Evolutionary conservation across 1,140 invertebrate species (phyloP).

Genomic region (Chelonus insularis): DNA sequence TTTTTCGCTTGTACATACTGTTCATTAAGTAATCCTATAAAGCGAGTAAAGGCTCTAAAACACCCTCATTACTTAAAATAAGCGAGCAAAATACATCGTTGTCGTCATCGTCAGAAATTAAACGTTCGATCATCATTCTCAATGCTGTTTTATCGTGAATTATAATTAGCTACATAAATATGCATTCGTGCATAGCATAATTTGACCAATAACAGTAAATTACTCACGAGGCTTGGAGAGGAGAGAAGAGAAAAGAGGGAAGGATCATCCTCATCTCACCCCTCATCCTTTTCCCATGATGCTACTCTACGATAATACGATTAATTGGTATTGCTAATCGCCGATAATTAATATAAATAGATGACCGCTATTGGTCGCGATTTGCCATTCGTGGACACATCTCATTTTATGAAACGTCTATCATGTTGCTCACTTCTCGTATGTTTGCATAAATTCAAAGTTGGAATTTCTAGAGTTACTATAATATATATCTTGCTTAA

Average conservation of each 20-base stretch:
- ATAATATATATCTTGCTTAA: too few species aligned
- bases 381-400: constrained; percentile 6
- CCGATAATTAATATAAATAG: constrained; percentile 63
- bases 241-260: constrained; percentile 18
- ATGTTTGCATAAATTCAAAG: too few species aligned
- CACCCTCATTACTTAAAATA: not conserved
- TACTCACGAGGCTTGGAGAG: constrained; percentile 47
- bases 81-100: not conserved
- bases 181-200: constrained; percentile 60
- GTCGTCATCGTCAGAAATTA: constrained; percentile 31
- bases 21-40: too few species aligned
- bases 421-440: not conserved
- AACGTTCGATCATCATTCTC: constrained; percentile 51
- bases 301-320: constrained; percentile 54
- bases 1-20: too few species aligned
- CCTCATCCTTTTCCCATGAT: not conserved
- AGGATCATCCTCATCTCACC: not conserved
- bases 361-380: constrained; percentile 54
- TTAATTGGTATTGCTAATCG: constrained; percentile 62
- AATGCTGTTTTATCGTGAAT: constrained; percentile 59
- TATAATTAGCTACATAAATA: constrained; percentile 62
- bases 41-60: too few species aligned
- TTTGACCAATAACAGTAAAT: constrained; percentile 62
- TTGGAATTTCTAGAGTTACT: too few species aligned
- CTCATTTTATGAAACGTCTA: constrained; percentile 1